A percentile compares a stretch with the other conserved stretches of the same genome.
phyloP scores from a whole-genome alignment of 1,140 invertebrate species.

The Ladona fulva region DNA sequence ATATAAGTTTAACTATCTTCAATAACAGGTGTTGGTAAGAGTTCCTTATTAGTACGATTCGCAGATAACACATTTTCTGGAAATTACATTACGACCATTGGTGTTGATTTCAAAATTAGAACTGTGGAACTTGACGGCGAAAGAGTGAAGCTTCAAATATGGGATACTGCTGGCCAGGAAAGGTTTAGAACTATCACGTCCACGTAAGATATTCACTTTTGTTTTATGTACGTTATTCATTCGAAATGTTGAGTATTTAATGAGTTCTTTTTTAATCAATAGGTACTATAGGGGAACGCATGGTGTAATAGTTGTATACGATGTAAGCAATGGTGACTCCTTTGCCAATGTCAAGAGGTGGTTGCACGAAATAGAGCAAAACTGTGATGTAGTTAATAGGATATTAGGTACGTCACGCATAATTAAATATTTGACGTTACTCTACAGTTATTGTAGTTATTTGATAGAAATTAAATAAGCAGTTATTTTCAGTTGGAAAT shows the following conservation, averaged over 20 bases:
- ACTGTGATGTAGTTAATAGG: slow-evolving; percentile 99
- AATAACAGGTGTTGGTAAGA: slow-evolving; percentile 92
- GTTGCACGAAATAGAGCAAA: slow-evolving; percentile 98
- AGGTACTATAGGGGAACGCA: slow-evolving; percentile 98
- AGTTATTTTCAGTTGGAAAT: slow-evolving; percentile 78
- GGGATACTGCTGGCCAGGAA: slow-evolving; percentile 93
- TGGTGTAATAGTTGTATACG: slow-evolving; percentile 98
- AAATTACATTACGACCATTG: slow-evolving; percentile 99
- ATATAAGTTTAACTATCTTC: slow-evolving; percentile 23
- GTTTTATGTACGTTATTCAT: slow-evolving; percentile 10
- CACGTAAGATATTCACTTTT: slow-evolving; percentile 46
- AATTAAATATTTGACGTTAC: background rate
- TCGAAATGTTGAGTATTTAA: slow-evolving; percentile 12
- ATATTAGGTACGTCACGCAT: slow-evolving; percentile 68
- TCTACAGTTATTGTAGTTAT: slow-evolving; percentile 6
- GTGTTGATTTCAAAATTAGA: slow-evolving; percentile 99
- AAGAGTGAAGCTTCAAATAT: slow-evolving; percentile 96
- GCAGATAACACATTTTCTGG: slow-evolving; percentile 97
- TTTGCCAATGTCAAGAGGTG: slow-evolving; percentile 98
- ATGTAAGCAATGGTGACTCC: slow-evolving; percentile 96
- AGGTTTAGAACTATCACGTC: slow-evolving; percentile 93
- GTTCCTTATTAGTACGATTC: slow-evolving; percentile 91
- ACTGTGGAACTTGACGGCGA: slow-evolving; percentile 91
- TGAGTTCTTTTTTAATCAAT: slow-evolving; percentile 16
- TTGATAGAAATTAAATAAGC: slow-evolving; percentile 17